phyloP scores from a whole-genome alignment of 2,113 vertebrate genomes.

The Plectropomus leopardus region DNA sequence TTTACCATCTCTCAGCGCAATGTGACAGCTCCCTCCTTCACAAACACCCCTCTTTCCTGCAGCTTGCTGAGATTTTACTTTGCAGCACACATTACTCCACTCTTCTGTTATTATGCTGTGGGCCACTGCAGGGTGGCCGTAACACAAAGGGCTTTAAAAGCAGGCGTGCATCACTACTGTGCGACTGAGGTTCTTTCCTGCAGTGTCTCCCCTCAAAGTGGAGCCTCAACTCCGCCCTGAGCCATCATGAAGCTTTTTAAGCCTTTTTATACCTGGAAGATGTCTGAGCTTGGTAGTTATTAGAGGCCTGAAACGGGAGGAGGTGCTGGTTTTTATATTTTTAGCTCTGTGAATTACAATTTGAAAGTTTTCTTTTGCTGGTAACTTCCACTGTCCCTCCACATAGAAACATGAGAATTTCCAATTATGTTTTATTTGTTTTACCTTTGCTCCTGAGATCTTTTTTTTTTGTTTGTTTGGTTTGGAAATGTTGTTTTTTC shows the following conservation, averaged over 20 bases:
- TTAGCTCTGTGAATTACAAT: background rate
- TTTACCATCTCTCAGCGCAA: constrained; percentile 43
- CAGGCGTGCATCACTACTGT: background rate
- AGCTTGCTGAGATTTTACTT: constrained; percentile 35
- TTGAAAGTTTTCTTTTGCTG: background rate
- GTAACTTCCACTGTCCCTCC: too few species aligned
- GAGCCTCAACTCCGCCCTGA: background rate
- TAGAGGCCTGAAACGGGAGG: background rate
- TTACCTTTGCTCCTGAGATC: background rate
- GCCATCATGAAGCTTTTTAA: background rate
- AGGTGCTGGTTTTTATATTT: background rate
- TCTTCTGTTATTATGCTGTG: constrained; percentile 17
- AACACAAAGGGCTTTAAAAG: constrained; percentile 28
- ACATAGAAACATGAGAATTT: background rate
- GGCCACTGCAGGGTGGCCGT: constrained; percentile 1
- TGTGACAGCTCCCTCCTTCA: constrained; percentile 28
- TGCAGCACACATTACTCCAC: background rate
- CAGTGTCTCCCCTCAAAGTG: background rate
- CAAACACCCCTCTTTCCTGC: constrained; percentile 3
- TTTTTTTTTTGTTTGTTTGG: background rate
- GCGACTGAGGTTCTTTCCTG: background rate
- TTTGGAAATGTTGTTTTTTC: too few species aligned
- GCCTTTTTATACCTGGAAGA: background rate
- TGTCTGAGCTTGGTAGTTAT: background rate
- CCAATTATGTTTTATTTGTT: background rate